Evolutionary conservation across 2,797 vertebrate species (phyloP), one percentile per base, ranked within the genome.

Genomic region (Manis javanica): DNA sequence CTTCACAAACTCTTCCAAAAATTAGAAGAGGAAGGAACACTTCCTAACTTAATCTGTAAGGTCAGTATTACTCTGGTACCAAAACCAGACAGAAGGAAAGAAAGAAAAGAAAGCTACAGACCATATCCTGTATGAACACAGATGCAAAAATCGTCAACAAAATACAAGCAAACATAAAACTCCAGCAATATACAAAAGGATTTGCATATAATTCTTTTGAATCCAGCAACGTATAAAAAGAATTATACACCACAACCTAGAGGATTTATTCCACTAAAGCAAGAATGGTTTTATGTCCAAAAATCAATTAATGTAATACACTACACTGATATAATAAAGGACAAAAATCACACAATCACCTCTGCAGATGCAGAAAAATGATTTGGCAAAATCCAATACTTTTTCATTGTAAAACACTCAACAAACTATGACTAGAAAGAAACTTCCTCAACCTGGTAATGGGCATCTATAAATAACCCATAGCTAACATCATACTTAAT

Each of bases 1-100:
- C 21, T 26, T 84, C 42, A 61, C 34, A 91, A 93, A 87, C 31
- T 83, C 31, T 84, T 71, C 31, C 53, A 71, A 92, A 92, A 71
- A 49, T 63, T 24, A 92, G 46, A 84, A 51, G 6, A 74, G 42
- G 29, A 72, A 29, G 37, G 53, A 61, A 71, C 3, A 55, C 39
- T 68, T 82, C 24, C 51, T 23, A 79, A 53, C 24, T 82, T 39
- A 72, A 39, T 71, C 68, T 69, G 34, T 15, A 14, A 85, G 24
- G 55, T 9, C 37, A 57, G 5, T 39, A 77, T 23, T 78, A 83
- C 15, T 10, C 53, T 78, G 63, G 53, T 29, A 34, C 29, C 90
- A 78, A 77, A 88, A 42, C n/a, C 46, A 83, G 51, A 69, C 11
- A 83, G 46, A 46, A 46, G 46, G 46, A 46, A 75, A 69, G 13